phyloP scores from a whole-genome alignment of 1,140 invertebrate genomes.

The Micrasema minimum region DNA sequence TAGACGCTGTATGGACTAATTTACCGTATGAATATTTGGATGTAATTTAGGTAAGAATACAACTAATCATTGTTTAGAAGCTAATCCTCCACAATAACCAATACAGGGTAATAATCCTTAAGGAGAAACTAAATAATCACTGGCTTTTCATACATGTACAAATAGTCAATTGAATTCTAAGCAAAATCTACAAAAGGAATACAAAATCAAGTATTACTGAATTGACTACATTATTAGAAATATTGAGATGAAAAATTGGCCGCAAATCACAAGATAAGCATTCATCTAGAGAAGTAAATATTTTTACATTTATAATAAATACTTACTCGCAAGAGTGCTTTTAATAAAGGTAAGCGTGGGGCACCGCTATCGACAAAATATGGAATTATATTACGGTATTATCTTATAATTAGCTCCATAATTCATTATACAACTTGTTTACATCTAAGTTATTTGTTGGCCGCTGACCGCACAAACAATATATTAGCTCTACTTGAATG shows the following conservation, averaged over 20 bases:
- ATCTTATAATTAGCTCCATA: slow-evolving; percentile 10
- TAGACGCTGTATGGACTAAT: no score
- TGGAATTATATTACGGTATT: slow-evolving; percentile 19
- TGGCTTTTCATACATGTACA: no score
- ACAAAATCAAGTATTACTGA: slow-evolving; percentile 23
- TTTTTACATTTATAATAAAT: slow-evolving; percentile 32
- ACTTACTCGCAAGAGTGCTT: slow-evolving; percentile 36
- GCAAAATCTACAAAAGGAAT: slow-evolving; percentile 8
- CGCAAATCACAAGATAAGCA: slow-evolving; percentile 34
- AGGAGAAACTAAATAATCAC: no score
- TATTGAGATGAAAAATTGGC: slow-evolving; percentile 29
- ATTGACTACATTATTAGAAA: slow-evolving; percentile 21
- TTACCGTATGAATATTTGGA: no score
- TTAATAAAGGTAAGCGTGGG: slow-evolving; percentile 42
- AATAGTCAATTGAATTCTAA: neutral
- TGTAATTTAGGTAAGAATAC: no score
- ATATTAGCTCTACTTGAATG: slow-evolving; percentile 11
- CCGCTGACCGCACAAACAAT: neutral
- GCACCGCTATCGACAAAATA: slow-evolving; percentile 43
- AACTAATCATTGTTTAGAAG: no score
- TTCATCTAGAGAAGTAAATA: slow-evolving; percentile 32
- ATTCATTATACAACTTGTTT: neutral
- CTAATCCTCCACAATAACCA: no score
- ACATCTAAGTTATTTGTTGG: neutral
- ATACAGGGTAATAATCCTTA: no score